phyloP scores from a whole-genome alignment of 2,113 vertebrate species.

The Zosterops hypoxanthus region DNA sequence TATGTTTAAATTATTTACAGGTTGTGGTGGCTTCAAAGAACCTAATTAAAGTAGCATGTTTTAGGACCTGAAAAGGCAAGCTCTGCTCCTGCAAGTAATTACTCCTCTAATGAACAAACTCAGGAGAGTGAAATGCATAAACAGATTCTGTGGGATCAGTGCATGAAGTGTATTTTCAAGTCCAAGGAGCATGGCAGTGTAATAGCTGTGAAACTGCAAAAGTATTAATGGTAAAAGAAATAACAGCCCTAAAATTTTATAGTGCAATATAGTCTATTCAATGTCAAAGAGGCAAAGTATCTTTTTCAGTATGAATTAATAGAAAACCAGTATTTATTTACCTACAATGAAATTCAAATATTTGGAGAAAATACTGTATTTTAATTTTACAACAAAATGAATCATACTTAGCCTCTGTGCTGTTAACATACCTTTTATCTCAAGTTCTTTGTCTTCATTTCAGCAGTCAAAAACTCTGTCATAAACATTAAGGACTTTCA shows the following conservation, averaged over 20 bases:
- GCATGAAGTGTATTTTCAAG: neutral
- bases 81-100: slow-evolving; percentile 29
- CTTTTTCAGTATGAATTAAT: neutral
- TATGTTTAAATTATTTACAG: slow-evolving; percentile 50
- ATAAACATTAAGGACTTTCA: slow-evolving; percentile 15
- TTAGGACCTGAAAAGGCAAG: slow-evolving; percentile 19
- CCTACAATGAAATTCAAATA: neutral
- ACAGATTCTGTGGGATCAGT: neutral
- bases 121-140: neutral
- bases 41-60: slow-evolving; percentile 13
- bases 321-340: neutral
- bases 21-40: slow-evolving; percentile 34
- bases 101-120: slow-evolving; percentile 30
- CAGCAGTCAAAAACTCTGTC: neutral
- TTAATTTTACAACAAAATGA: slow-evolving; percentile 12
- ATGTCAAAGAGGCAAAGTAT: neutral
- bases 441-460: slow-evolving; percentile 12
- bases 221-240: neutral
- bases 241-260: neutral
- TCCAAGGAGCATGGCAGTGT: neutral
- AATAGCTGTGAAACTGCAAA: neutral
- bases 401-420: neutral
- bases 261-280: neutral
- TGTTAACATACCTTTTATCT: neutral
- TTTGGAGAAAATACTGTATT: neutral